phyloP scores from a whole-genome alignment of 2,797 vertebrate genomes.

The Pachyuromys duprasi region DNA sequence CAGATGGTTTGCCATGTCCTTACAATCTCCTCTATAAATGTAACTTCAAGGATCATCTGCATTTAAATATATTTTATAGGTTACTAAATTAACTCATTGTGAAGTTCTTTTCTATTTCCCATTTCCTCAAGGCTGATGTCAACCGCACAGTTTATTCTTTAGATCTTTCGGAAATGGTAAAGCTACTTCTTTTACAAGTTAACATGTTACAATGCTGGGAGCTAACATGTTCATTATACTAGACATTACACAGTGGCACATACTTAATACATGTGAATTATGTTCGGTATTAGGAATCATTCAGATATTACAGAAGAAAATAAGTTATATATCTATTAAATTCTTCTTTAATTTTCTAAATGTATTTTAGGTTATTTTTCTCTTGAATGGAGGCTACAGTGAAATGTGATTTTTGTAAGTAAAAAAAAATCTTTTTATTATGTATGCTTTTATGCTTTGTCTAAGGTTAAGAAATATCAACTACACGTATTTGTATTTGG shows the following conservation, averaged over 20 bases:
- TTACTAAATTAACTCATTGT: conserved; percentile 81
- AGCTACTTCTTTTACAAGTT: conserved; percentile 38
- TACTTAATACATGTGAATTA: conserved; percentile 19
- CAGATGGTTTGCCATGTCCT: conserved; percentile 74
- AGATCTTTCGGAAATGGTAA: conserved; percentile 24
- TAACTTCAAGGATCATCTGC: conserved; percentile 84
- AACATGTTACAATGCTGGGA: conserved; percentile 10
- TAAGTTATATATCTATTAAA: background rate
- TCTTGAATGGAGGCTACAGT: conserved; percentile 1
- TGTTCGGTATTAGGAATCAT: background rate
- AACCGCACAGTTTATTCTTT: background rate
- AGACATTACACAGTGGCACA: background rate
- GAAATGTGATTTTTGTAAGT: conserved; percentile 56
- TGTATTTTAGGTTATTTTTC: conserved; percentile 37
- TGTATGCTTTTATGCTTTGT: conserved; percentile 46
- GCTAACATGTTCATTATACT: background rate
- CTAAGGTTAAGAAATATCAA: conserved; percentile 43
- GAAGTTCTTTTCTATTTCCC: conserved; percentile 78
- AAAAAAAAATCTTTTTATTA: conserved; percentile 33
- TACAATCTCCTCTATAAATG: conserved; percentile 32
- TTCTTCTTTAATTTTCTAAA: conserved; percentile 36
- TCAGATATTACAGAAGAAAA: conserved; percentile 49
- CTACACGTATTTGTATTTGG: conserved; percentile 51
- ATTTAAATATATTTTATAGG: conserved; percentile 85
- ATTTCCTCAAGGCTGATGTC: conserved; percentile 18